Base-by-base conservation (phyloP, 2,888 invertebrate species). In the Rhynchonema sp. region DNA sequence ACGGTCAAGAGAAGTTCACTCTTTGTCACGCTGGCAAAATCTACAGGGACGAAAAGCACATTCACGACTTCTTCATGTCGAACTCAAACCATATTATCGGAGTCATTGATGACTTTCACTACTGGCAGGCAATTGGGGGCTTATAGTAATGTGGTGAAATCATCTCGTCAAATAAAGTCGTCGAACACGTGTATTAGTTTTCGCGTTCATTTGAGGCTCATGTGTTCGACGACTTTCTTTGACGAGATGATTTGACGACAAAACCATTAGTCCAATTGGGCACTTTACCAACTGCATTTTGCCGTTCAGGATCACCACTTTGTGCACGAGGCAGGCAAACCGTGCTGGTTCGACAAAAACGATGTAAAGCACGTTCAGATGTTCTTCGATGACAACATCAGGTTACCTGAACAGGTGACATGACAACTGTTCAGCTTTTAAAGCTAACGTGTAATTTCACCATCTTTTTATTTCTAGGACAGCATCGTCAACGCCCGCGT, bases 351-450 rank as follows among this genome's bases (percentile, higher is more conserved):
- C n/a, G n/a, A 29, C 6, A 6, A 6, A 20, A 17, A 29, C 22
- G 56, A 56, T 9, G n/a, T n/a, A 3, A 9, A 30, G n/a, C 30
- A n/a, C 2, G 20, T 30, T 2, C 56, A 56, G 6, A 30, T 56
- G 22, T 56, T 56, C 25, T 56, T 56, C 38, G 56, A 56, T 28
- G 56, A 56, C 56, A 56, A 56, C 30, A 56, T 56, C 13, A 17
- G 55, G 28, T 3, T 55, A 6, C 13, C 25, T 13, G 55, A 55
- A n/a, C n/a, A n/a, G n/a, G n/a, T n/a, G n/a, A n/a, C n/a, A n/a
- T n/a, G n/a, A n/a, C n/a, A n/a, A n/a, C n/a, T n/a, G n/a, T n/a
- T n/a, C n/a, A n/a, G n/a, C n/a, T n/a, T n/a, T n/a, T 13, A 9
- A 13, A n/a, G n/a, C n/a, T n/a, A n/a, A n/a, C n/a, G n/a, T n/a